Evolutionary conservation across 2,113 vertebrate genomes (phyloP).

Genomic region (Trinectes maculatus): DNA sequence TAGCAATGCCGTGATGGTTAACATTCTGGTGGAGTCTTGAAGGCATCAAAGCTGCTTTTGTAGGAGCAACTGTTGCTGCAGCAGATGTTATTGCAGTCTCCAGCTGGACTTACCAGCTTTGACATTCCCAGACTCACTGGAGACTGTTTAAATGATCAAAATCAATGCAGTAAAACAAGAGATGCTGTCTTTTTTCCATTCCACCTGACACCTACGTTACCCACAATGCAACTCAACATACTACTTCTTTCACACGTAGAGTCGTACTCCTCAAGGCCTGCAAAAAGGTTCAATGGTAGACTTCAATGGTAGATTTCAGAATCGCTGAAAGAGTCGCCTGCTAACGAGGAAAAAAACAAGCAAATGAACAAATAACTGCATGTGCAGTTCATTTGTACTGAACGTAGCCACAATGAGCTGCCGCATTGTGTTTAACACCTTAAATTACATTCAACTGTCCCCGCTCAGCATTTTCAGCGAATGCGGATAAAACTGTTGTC

Average conservation of each 20-base stretch:
- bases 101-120: not conserved
- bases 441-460: not conserved
- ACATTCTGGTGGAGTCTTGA: not conserved
- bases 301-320: not conserved
- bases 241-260: too few species aligned
- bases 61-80: not conserved
- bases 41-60: not conserved
- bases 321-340: not conserved
- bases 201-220: not conserved
- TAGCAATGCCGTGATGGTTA: not conserved
- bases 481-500: not conserved
- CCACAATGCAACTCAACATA: not conserved
- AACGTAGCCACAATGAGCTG: not conserved
- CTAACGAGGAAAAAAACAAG: not conserved
- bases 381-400: not conserved
- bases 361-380: not conserved
- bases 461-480: not conserved
- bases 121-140: not conserved
- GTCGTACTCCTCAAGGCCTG: not conserved
- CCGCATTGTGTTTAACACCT: conserved; percentile 7
- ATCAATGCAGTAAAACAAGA: not conserved
- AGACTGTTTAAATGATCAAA: not conserved
- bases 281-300: too few species aligned
- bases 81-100: not conserved
- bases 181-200: not conserved